Percentiles rank a stretch among this genome's conserved stretches.
Conservation (phyloP, 2,797 vertebrate species). For the Huso huso region DNA sequence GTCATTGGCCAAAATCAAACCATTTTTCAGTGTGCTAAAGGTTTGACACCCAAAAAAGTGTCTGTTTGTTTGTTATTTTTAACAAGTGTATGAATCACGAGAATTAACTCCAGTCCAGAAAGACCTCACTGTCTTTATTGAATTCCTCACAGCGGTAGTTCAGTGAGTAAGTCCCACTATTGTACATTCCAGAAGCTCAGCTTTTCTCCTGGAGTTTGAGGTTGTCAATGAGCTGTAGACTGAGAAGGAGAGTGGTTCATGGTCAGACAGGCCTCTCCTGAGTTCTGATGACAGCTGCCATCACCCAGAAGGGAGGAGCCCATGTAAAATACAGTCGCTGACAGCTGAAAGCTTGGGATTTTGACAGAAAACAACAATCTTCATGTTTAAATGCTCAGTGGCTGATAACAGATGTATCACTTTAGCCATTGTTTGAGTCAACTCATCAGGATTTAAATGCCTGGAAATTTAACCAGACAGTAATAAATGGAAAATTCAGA, state of each 20-base stretch:
- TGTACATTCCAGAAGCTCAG: too few species aligned
- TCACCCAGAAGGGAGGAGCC: conserved; percentile 47
- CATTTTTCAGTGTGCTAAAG: too few species aligned
- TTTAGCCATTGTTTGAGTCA: conserved; percentile 29
- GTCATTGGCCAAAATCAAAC: too few species aligned
- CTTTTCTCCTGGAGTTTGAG: neutral
- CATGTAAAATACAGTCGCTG: conserved; percentile 55
- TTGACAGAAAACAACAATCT: conserved; percentile 23
- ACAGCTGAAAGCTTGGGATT: conserved; percentile 45
- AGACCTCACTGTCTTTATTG: too few species aligned
- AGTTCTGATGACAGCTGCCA: conserved; percentile 60
- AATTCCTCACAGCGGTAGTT: too few species aligned
- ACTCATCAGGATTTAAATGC: conserved; percentile 26
- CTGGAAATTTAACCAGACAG: conserved; percentile 23
- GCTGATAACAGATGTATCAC: conserved; percentile 29
- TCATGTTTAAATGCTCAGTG: conserved; percentile 33
- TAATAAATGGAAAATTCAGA: neutral
- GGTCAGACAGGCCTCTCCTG: conserved; percentile 53
- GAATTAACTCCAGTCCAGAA: too few species aligned
- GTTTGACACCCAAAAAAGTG: too few species aligned
- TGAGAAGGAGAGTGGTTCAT: conserved; percentile 30
- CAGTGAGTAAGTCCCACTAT: too few species aligned
- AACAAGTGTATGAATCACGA: too few species aligned
- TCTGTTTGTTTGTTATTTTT: too few species aligned
- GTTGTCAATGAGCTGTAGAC: conserved; percentile 35